A percentile compares a stretch with the other conserved stretches of the same genome.
Conservation (phyloP, 2,888 invertebrate species). For the Campaea margaritaria region DNA sequence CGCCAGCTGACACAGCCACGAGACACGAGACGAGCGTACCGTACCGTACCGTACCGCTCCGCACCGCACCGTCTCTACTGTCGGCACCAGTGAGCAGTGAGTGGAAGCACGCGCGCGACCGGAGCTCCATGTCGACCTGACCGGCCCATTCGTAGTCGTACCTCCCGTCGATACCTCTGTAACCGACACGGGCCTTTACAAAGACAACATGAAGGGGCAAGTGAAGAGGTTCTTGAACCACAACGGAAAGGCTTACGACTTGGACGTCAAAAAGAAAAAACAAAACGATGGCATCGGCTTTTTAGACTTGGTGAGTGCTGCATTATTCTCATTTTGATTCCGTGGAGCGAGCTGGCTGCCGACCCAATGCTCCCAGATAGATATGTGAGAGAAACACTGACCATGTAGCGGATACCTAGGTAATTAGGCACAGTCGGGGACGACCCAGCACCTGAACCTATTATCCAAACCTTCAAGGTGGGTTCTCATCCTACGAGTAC, state of each 20-base stretch:
- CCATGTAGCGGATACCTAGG: no score
- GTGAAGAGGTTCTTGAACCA: conserved; percentile 55
- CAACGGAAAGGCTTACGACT: conserved; percentile 52
- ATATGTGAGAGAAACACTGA: no score
- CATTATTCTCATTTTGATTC: neutral
- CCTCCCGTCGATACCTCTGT: neutral
- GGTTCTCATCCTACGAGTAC: no score
- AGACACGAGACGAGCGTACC: no score
- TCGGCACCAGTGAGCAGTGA: neutral
- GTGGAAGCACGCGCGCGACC: neutral
- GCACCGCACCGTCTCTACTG: no score
- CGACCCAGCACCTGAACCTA: no score
- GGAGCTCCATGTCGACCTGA: no score
- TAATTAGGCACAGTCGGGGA: no score
- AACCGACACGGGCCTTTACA: neutral
- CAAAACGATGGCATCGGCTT: conserved; percentile 47
- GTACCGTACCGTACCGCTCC: no score
- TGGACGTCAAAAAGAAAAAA: conserved; percentile 37
- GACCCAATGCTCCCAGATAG: no score
- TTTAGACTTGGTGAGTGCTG: conserved; percentile 52
- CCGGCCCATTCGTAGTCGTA: neutral
- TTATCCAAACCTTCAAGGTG: no score
- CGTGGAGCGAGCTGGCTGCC: neutral
- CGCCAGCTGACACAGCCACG: no score
- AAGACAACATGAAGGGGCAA: conserved; percentile 50